Evolutionary conservation across 2,797 vertebrate species (phyloP).

Genomic region (Phalanger gymnotis): DNA sequence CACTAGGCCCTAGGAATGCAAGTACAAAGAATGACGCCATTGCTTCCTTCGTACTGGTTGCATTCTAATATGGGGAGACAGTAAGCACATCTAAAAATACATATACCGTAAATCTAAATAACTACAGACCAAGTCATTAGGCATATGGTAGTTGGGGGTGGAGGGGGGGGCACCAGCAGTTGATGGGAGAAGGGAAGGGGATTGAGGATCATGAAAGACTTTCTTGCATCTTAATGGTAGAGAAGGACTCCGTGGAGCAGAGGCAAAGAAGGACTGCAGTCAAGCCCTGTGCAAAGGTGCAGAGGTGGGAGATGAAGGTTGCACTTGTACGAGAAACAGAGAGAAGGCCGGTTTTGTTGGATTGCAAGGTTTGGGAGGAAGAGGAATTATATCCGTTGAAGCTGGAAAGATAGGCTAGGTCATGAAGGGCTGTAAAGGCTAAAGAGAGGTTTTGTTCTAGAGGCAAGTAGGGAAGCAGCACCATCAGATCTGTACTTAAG

Average conservation of each 20-base stretch:
- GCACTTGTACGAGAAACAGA: not conserved
- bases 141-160: too few species aligned
- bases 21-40: not conserved
- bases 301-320: not conserved
- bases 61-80: not conserved
- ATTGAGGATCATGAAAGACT: not conserved
- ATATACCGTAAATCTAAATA: not conserved
- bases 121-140: not conserved
- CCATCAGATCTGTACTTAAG: not conserved
- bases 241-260: not conserved
- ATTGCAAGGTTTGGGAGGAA: not conserved
- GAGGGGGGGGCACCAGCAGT: not conserved
- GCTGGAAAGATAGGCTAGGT: not conserved
- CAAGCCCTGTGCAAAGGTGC: not conserved
- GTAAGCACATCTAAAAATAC: not conserved
- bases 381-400: not conserved
- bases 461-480: not conserved
- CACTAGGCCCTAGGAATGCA: not conserved
- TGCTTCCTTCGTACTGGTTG: not conserved
- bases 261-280: not conserved
- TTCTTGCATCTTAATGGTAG: not conserved
- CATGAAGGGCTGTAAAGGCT: not conserved
- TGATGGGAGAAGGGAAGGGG: not conserved
- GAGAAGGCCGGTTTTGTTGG: not conserved
- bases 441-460: not conserved